Conservation (phyloP, 2,888 invertebrate species). For the Steinernema carpocapsae region DNA sequence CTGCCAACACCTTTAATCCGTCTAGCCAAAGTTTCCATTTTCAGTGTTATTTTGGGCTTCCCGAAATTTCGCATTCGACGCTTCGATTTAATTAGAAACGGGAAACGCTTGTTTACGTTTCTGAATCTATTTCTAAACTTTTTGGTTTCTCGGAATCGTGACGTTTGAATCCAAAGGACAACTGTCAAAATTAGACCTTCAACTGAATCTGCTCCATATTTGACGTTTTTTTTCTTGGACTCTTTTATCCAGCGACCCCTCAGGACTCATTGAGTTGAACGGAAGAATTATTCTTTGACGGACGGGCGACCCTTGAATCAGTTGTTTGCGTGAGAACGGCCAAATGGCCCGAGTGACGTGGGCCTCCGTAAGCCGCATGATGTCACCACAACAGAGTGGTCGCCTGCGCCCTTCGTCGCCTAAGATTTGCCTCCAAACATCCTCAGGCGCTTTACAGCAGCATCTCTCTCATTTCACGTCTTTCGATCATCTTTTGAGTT, state of each 20-base stretch:
- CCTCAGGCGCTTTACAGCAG: too few relatives aligned
- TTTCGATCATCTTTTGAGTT: background rate
- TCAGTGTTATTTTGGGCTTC: too few relatives aligned
- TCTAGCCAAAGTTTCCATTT: too few relatives aligned
- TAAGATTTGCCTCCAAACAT: too few relatives aligned
- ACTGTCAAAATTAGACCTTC: background rate
- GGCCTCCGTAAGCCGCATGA: slow-evolving; percentile 23
- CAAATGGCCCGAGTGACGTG: slow-evolving; percentile 34
- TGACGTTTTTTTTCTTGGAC: background rate
- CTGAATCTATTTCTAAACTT: too few relatives aligned
- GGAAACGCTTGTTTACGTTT: too few relatives aligned
- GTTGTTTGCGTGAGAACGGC: slow-evolving; percentile 34
- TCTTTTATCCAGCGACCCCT: background rate
- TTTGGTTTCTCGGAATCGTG: too few relatives aligned
- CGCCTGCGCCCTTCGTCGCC: too few relatives aligned
- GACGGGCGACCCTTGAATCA: too few relatives aligned
- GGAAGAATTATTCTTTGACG: too few relatives aligned
- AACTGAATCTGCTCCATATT: background rate
- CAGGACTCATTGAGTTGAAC: background rate
- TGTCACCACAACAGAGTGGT: slow-evolving; percentile 8
- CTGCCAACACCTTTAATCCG: too few relatives aligned
- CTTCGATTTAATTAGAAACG: background rate
- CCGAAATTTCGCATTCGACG: background rate
- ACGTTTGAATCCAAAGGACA: too few relatives aligned
- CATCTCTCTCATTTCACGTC: background rate